Percentiles rank a stretch among this genome's conserved stretches.
Evolutionary conservation across 1,140 invertebrate genomes (phyloP).

Genomic region (Cephus cinctus): DNA sequence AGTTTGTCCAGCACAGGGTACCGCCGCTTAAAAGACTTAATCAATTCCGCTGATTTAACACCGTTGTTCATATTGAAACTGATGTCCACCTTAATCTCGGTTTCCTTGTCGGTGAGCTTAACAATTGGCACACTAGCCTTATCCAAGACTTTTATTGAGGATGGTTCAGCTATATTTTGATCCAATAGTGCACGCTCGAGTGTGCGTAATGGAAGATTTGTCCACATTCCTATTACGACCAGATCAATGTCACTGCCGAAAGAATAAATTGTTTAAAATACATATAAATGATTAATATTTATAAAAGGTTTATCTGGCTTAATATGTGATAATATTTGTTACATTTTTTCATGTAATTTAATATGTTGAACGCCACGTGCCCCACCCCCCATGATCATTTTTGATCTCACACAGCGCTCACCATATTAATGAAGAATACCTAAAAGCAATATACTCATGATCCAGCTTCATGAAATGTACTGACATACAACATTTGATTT

Average conservation of each 20-base stretch:
- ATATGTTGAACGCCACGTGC: no score
- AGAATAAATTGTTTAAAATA: slow-evolving; percentile 13
- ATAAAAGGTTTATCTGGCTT: no score
- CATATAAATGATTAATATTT: neutral
- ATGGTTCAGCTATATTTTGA: slow-evolving; percentile 82
- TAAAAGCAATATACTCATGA: no score
- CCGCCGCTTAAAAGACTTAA: slow-evolving; percentile 77
- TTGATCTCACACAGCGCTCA: no score
- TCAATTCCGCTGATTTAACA: slow-evolving; percentile 92
- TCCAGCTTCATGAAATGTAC: no score
- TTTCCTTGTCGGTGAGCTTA: slow-evolving; percentile 93
- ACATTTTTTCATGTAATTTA: no score
- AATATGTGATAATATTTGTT: no score
- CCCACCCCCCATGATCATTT: no score
- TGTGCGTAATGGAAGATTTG: slow-evolving; percentile 84
- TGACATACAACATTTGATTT: no score
- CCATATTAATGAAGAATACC: no score
- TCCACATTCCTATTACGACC: slow-evolving; percentile 94
- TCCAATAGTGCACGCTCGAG: slow-evolving; percentile 86
- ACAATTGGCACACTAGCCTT: slow-evolving; percentile 97
- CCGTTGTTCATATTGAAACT: slow-evolving; percentile 98
- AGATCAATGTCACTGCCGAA: slow-evolving; percentile 92
- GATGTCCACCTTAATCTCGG: slow-evolving; percentile 94
- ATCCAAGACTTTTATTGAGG: slow-evolving; percentile 92
- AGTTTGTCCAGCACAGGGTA: slow-evolving; percentile 90